Evolutionary conservation across 2,797 vertebrate species (phyloP), one percentile per base, ranked within the genome.

Genomic region (Lophius americanus): DNA sequence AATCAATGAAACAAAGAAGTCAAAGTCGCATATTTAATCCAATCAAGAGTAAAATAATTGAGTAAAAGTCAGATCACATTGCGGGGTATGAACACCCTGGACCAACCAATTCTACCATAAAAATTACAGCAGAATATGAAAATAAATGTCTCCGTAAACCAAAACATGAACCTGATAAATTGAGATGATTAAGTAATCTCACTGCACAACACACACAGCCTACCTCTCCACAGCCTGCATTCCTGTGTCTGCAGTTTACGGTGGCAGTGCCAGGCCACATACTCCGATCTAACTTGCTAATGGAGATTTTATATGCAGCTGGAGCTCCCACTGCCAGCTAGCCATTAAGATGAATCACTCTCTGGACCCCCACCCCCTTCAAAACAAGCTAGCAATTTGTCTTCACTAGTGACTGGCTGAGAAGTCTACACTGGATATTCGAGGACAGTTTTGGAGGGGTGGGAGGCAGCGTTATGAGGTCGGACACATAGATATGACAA

Each of bases 331-430:
- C 89, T 85, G 85, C 85, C 90, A 91, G 89, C 91, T 72, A 87
- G 76, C 88, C 92, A 93, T 93, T 94, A 93, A 93, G 93, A 92
- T 88, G 92, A 93, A 92, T 92, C 89, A 89, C 89, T 92, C 91
- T 92, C 87, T 76, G 81, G 91, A 87, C 85, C 68, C 87, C 81
- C 64, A 73, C 87, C 81, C 64, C 75, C 78, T 69, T 44, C 79
- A 76, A 89, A 90, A 91, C 87, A 91, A 88, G 87, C 82, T 59
- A 79, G 91, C 90, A 92, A 93, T 95, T 95, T 94, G 91, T 94
- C 93, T 93, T 93, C 89, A 92, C 90, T 92, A 92, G 89, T 79
- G 84, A 88, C 87, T 83, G 33, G 81, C 83, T 90, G 91, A 94
- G 92, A 93, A 91, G 91, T 91, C 89, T 78, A 88, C 87, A 90